Conservation (phyloP, 2,888 invertebrate species). For the Thera britannica region DNA sequence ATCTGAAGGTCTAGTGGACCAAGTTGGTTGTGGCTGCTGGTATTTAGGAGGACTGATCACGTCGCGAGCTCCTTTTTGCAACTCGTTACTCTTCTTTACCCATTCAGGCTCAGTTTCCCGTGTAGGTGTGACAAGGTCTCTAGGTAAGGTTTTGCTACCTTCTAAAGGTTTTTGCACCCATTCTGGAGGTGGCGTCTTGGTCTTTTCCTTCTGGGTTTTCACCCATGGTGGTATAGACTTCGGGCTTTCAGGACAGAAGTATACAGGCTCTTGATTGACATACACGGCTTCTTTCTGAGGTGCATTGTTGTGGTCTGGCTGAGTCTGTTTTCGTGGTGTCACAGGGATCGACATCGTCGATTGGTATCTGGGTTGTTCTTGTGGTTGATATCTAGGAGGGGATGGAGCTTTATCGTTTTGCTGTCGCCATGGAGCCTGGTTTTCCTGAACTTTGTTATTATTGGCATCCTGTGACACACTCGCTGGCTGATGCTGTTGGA, state of each 20-base stretch:
- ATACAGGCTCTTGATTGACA: conserved; percentile 77
- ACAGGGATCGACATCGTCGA: conserved; percentile 81
- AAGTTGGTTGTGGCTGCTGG: conserved; percentile 73
- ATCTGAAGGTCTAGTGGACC: conserved; percentile 78
- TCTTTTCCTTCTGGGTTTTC: conserved; percentile 78
- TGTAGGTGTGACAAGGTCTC: conserved; percentile 74
- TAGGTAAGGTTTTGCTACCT: conserved; percentile 64
- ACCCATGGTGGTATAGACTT: conserved; percentile 79
- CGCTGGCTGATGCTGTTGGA: conserved; percentile 59
- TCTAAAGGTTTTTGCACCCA: conserved; percentile 78
- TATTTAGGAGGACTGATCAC: conserved; percentile 76
- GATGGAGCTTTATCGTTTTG: conserved; percentile 55
- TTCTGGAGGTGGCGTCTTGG: conserved; percentile 78
- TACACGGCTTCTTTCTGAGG: conserved; percentile 75
- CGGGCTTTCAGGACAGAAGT: conserved; percentile 76
- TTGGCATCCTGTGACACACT: conserved; percentile 65
- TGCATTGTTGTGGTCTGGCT: conserved; percentile 56
- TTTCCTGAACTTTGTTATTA: conserved; percentile 65
- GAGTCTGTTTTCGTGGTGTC: conserved; percentile 66
- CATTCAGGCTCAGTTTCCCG: conserved; percentile 77
- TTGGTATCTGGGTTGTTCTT: conserved; percentile 73
- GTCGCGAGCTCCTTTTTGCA: conserved; percentile 70
- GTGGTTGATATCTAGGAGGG: conserved; percentile 53
- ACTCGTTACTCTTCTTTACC: conserved; percentile 75
- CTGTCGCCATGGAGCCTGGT: conserved; percentile 61